Conservation (phyloP, 2,888 invertebrate species). For the Flexamia atlantica region DNA sequence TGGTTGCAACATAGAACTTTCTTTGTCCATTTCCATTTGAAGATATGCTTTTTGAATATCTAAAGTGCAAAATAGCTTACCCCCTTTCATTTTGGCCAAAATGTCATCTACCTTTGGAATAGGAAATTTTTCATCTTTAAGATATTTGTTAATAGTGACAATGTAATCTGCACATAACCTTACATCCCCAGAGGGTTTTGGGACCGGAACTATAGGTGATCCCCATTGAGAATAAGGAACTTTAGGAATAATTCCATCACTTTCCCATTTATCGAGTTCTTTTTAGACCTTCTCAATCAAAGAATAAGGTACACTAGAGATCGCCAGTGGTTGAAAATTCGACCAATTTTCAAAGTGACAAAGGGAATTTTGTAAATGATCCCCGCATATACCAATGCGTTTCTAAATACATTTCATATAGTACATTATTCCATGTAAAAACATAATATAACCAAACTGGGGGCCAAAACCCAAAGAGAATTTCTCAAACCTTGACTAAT, state of each 20-base stretch:
- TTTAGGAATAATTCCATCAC: not conserved
- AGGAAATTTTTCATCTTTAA: not conserved
- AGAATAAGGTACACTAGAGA: constrained; percentile 38
- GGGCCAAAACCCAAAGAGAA: too few species aligned
- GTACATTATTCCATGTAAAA: too few species aligned
- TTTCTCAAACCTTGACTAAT: too few species aligned
- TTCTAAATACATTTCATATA: too few species aligned
- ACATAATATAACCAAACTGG: too few species aligned
- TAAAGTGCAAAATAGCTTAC: constrained; percentile 56
- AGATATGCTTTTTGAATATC: constrained; percentile 60
- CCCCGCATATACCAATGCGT: too few species aligned
- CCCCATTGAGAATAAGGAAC: not conserved
- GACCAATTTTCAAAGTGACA: too few species aligned
- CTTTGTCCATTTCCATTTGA: constrained; percentile 12
- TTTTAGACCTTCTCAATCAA: constrained; percentile 51
- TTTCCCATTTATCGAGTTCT: constrained; percentile 36
- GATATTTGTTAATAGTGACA: not conserved
- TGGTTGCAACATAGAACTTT: constrained; percentile 58
- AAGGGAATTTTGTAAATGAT: too few species aligned
- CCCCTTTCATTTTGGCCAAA: too few species aligned
- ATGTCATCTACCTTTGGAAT: too few species aligned
- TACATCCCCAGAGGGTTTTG: not conserved
- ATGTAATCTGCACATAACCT: constrained; percentile 5
- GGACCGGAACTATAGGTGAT: not conserved
- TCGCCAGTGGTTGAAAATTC: too few species aligned